These are phyloP conservation scores for Drosophila tanythrix DNA, from an alignment of 2,888 invertebrate genomes.

Conservation along the genomic window DNA sequence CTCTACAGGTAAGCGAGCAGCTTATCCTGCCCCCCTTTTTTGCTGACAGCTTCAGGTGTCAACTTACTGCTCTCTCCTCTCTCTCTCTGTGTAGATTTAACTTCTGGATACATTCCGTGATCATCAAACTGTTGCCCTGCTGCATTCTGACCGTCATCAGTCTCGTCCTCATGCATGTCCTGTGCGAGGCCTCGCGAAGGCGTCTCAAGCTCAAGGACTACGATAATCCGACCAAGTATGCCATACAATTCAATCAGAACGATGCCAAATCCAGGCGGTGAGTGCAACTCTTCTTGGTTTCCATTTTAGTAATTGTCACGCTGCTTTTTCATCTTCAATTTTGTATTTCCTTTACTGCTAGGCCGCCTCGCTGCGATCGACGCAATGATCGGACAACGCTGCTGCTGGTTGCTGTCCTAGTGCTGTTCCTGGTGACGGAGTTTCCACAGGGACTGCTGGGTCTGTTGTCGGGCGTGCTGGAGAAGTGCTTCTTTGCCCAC, in stretches of 20 bases:
- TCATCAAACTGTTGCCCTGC: constrained; percentile 91
- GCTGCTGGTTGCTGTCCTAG: constrained; percentile 94
- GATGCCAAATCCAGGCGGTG: constrained; percentile 67
- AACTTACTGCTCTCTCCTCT: not conserved
- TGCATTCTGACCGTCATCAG: constrained; percentile 89
- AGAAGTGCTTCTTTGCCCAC: constrained; percentile 90
- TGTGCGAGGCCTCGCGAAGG: constrained; percentile 91
- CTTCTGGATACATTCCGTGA: constrained; percentile 91
- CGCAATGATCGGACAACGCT: constrained; percentile 94
- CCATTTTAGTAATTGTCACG: not conserved
- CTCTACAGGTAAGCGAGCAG: constrained; percentile 80
- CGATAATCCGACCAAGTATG: constrained; percentile 86
- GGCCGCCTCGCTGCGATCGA: constrained; percentile 87
- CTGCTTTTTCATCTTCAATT: not conserved
- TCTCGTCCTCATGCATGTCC: constrained; percentile 87
- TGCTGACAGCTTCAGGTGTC: not conserved
- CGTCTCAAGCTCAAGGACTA: constrained; percentile 89
- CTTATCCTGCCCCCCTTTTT: not conserved
- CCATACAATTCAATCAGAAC: constrained; percentile 75
- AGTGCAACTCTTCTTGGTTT: constrained; percentile 18
- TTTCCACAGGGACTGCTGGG: constrained; percentile 93
- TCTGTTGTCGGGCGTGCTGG: constrained; percentile 89
- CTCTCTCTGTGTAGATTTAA: constrained; percentile 85
- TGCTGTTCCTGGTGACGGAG: constrained; percentile 95
- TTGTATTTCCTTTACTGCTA: constrained; percentile 21